Percentiles rank a stretch among this genome's conserved stretches.
phyloP scores from a whole-genome alignment of 2,888 invertebrate species.

The Caenorhabditis sp. region DNA sequence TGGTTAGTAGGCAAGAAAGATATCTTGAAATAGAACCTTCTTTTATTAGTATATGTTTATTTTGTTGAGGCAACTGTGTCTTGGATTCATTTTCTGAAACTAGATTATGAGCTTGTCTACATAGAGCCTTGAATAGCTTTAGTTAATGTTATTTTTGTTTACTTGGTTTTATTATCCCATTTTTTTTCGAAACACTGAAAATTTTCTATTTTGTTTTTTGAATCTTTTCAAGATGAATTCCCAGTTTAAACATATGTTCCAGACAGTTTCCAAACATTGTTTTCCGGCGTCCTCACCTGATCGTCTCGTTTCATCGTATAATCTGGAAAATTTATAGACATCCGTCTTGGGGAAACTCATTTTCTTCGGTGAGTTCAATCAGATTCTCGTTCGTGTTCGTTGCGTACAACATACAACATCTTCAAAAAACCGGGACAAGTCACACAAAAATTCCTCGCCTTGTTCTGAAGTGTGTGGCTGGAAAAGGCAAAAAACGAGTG shows the following conservation, averaged over 20 bases:
- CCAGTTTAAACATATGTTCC: neutral
- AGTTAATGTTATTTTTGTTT: neutral
- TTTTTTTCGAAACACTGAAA: too few species aligned
- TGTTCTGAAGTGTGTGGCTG: slow-evolving; percentile 39
- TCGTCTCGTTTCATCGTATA: neutral
- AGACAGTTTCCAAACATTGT: neutral
- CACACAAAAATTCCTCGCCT: slow-evolving; percentile 2
- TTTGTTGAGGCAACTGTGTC: neutral
- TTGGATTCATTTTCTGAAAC: neutral
- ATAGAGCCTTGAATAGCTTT: neutral
- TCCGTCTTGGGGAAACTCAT: neutral
- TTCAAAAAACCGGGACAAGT: slow-evolving; percentile 4
- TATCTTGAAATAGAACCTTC: neutral
- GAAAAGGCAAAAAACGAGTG: slow-evolving; percentile 23
- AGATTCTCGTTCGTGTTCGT: neutral
- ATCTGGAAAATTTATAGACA: neutral
- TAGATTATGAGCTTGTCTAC: slow-evolving; percentile 16
- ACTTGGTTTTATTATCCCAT: too few species aligned
- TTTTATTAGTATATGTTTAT: slow-evolving; percentile 7
- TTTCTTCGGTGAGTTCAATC: slow-evolving; percentile 20
- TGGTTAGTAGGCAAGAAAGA: too few species aligned
- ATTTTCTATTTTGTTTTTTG: neutral
- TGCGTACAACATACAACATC: slow-evolving; percentile 19
- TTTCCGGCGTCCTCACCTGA: neutral
- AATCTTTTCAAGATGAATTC: neutral